A percentile compares a stretch with the other conserved stretches of the same genome.
These are phyloP conservation scores for Onchidella celtica DNA, from an alignment of 2,888 invertebrate genomes.

Conservation along the genomic window DNA sequence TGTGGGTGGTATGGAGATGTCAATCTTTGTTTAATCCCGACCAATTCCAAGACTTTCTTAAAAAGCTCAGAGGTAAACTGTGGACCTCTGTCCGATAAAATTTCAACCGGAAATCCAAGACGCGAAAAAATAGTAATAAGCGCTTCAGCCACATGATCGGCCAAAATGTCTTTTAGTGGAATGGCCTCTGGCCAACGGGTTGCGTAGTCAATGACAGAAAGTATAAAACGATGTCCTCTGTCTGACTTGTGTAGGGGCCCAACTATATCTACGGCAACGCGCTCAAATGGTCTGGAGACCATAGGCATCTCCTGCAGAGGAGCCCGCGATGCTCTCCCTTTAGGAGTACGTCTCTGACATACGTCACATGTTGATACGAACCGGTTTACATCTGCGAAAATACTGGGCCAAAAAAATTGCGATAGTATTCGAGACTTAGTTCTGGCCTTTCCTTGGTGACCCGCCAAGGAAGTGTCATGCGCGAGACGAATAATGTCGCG, in stretches of 20 bases:
- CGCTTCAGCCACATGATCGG: neutral
- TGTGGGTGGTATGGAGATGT: slow-evolving; percentile 58
- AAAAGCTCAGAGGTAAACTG: slow-evolving; percentile 46
- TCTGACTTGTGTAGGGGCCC: neutral
- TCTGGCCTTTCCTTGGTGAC: neutral
- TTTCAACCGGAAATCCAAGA: slow-evolving; percentile 48
- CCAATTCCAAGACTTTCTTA: slow-evolving; percentile 30
- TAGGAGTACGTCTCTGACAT: neutral
- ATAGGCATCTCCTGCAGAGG: neutral
- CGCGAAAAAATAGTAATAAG: slow-evolving; percentile 3
- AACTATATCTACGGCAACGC: neutral
- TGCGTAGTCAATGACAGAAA: neutral
- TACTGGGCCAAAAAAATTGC: neutral
- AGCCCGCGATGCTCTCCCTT: neutral
- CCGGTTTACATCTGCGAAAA: neutral
- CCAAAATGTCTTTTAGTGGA: neutral
- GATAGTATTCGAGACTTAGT: neutral
- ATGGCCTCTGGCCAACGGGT: slow-evolving; percentile 3
- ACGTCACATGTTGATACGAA: neutral
- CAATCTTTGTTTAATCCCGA: no score
- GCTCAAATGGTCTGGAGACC: neutral
- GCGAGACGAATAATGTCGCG: neutral
- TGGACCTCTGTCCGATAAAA: slow-evolving; percentile 30
- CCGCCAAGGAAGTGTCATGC: neutral
- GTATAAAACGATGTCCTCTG: neutral